These are phyloP conservation scores for Plebejus anna DNA, from an alignment of 2,888 invertebrate species.

Conservation along the genomic window DNA sequence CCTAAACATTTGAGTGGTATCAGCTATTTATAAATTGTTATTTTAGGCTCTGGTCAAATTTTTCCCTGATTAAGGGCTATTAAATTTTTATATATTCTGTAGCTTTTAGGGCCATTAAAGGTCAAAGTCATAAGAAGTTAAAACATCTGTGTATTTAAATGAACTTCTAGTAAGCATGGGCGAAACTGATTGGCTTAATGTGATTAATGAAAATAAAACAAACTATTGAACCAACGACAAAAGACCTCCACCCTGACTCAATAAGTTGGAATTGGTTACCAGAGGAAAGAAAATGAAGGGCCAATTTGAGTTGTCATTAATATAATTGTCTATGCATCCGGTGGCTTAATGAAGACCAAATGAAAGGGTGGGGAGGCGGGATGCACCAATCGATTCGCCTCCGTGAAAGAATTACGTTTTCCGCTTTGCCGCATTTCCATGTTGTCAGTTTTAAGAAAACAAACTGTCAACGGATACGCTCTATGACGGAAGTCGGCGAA, in stretches of 20 bases:
- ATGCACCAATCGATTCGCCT: slow-evolving; percentile 68
- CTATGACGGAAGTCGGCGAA: background rate
- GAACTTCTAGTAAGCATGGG: slow-evolving; percentile 16
- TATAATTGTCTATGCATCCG: slow-evolving; percentile 70
- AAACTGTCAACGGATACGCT: background rate
- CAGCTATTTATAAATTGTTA: slow-evolving; percentile 14
- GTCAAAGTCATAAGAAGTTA: background rate
- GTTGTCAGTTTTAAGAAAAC: slow-evolving; percentile 16
- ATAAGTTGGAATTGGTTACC: slow-evolving; percentile 32
- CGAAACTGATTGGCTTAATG: slow-evolving; percentile 34
- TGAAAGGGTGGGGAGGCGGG: slow-evolving; percentile 60
- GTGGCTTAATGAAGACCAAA: slow-evolving; percentile 72
- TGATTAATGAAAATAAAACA: slow-evolving; percentile 25
- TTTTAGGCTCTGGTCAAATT: background rate
- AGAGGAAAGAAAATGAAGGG: slow-evolving; percentile 51
- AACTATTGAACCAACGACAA: slow-evolving; percentile 37
- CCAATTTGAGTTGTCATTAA: slow-evolving; percentile 61
- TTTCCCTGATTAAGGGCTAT: background rate
- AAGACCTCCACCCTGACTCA: slow-evolving; percentile 37
- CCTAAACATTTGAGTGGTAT: slow-evolving; percentile 4
- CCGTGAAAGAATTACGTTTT: slow-evolving; percentile 71
- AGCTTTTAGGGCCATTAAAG: background rate
- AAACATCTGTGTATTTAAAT: background rate
- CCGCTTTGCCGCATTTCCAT: slow-evolving; percentile 45
- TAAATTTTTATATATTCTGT: background rate